Percentiles rank a stretch among this genome's conserved stretches.
These are phyloP conservation scores for Ptilodon capucinus DNA, from an alignment of 2,888 invertebrate species.

Conservation along the genomic window DNA sequence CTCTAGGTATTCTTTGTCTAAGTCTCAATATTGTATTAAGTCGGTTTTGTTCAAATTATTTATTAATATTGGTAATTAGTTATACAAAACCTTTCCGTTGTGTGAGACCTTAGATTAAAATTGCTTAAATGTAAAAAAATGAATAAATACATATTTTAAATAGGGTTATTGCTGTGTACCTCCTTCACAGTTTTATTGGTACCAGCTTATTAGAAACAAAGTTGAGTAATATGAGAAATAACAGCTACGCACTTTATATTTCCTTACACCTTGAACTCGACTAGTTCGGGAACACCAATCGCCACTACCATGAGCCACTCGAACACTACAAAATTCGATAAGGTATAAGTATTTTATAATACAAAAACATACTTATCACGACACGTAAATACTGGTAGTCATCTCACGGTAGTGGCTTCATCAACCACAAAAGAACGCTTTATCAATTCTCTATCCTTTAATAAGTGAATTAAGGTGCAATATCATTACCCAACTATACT, in stretches of 20 bases:
- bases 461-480: constrained; percentile 59
- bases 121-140: constrained; percentile 39
- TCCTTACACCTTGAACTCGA: constrained; percentile 28
- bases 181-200: constrained; percentile 38
- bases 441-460: constrained; percentile 50
- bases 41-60: constrained; percentile 36
- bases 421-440: constrained; percentile 31
- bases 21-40: constrained; percentile 37
- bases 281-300: constrained; percentile 26
- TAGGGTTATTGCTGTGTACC: constrained; percentile 41
- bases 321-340: constrained; percentile 29
- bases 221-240: constrained; percentile 39
- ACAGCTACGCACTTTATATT: constrained; percentile 29
- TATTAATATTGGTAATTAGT: constrained; percentile 25
- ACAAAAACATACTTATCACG: constrained; percentile 35
- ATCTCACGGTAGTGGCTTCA: constrained; percentile 34
- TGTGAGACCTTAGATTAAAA: constrained; percentile 45
- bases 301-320: constrained; percentile 39
- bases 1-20: constrained; percentile 47
- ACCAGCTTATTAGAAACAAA: constrained; percentile 36
- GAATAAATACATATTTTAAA: constrained; percentile 42
- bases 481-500: constrained; percentile 54
- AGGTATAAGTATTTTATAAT: constrained; percentile 35
- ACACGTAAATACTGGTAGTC: constrained; percentile 28
- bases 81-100: constrained; percentile 41